Evolutionary conservation across 1,140 invertebrate genomes (phyloP), one percentile per base, ranked within the genome.

Genomic region (Teleogryllus occipitalis): DNA sequence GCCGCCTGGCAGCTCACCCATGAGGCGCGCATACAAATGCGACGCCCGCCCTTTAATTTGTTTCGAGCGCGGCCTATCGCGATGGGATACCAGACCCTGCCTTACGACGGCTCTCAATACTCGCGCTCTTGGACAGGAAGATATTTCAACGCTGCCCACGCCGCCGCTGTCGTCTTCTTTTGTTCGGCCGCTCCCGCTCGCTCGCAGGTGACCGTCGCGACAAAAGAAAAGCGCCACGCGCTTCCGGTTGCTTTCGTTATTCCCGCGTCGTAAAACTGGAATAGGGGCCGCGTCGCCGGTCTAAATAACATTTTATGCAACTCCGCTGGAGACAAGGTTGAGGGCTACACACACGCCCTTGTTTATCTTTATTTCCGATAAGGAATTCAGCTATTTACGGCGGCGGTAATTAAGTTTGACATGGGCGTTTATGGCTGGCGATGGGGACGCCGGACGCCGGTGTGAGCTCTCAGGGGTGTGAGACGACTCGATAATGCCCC

Each of bases 311-410:
- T 65, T 65, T 65, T 65, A 65, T 65, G 54, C 54, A 65, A 65
- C 54, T 18, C 54, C 54, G 10, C 7, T 18, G 18, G 18, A 65
- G 54, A 65, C 54, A 65, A 10, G 54, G 2, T 18, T 14, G 10
- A 65, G 54, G 27, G 27, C 10, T 65, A 65, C 54, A 65, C 54
- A 65, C 54, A 65, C 54, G 54, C 54, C 54, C 54, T 39, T 65
- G 54, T 65, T 65, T 65, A 65, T 65, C 54, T 65, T 65, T 65
- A 65, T 65, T 65, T 65, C 54, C 54, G 54, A 65, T 65, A 65
- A 65, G 54, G 54, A 65, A 65, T 65, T 65, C 54, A 10, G 54
- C 54, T 65, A 65, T 65, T 65, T 65, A 65, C 54, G 18, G 18
- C 54, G 2, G 54, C 54, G 54, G 18, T 65, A 65, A 65, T 65